Percentiles rank a stretch among this genome's conserved stretches.
phyloP scores from a whole-genome alignment of 2,797 vertebrate species.

The Peromyscus attwateri region DNA sequence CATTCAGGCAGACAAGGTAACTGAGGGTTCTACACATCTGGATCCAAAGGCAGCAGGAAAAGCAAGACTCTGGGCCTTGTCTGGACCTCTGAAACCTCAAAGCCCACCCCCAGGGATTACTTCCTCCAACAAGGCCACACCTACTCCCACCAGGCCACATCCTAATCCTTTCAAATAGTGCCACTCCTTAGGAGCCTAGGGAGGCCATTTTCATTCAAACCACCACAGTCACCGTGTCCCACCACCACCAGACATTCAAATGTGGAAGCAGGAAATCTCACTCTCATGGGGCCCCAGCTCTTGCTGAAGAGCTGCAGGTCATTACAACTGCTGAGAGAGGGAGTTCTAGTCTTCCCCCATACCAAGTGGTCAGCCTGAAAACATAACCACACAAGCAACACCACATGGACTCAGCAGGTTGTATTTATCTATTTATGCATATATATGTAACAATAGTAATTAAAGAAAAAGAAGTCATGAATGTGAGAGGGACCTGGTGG shows the following conservation, averaged over 20 bases:
- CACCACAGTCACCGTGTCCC: not conserved
- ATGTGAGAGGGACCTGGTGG: not conserved
- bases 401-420: not conserved
- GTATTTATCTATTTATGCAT: not conserved
- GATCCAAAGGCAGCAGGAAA: not conserved
- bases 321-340: not conserved
- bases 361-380: not conserved
- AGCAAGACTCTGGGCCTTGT: not conserved
- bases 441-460: not conserved
- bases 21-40: not conserved
- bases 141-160: not conserved
- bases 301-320: not conserved
- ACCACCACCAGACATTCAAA: not conserved
- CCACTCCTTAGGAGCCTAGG: not conserved
- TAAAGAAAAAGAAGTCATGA: not conserved
- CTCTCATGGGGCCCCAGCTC: not conserved
- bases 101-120: no score
- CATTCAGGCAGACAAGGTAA: not conserved
- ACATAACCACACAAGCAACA: not conserved
- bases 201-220: not conserved
- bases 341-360: not conserved
- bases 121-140: not conserved
- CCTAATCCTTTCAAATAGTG: not conserved
- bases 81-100: not conserved
- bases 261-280: not conserved